Evolutionary conservation across 2,797 vertebrate genomes (phyloP), one percentile per base, ranked within the genome.

Genomic region (Microctenopoma steveboyesi): DNA sequence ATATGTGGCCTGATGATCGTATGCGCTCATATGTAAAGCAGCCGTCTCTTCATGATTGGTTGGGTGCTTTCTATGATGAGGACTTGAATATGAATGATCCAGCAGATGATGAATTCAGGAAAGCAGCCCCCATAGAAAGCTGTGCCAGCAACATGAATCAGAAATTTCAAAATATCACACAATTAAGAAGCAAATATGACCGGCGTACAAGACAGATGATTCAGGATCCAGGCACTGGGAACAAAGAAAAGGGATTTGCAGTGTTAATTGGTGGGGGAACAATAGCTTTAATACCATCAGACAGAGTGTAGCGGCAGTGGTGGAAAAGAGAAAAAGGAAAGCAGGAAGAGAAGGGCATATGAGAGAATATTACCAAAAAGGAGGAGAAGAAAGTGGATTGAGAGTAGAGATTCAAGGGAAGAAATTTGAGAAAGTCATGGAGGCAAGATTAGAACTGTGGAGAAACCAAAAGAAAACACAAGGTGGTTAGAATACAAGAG

Each of bases 211-310:
- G 64, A 77, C 56, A 64, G 56, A 74, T 83, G 64, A 87, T 83
- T 88, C 74, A 67, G 55, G 50, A 73, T 82, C 15, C 27, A 69
- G 69, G 45, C 76, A 71, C 45, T 28, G 15, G 60, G 39, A 69
- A 69, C 54, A 35, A 70, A 59, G 33, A 72, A 60, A 70, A 39
- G 35, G 46, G 48, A 81, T 84, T 85, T 82, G 67, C 63, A 78
- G 72, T 76, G 77, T 86, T 81, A 87, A 87, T 79, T 75, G 67
- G 81, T 71, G 60, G 64, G 74, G 56, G 69, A 74, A 84, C 58
- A 85, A 76, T 74, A 56, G 58, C 58, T 76, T 42, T 78, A 76
- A 77, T 81, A 60, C 63, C 76, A 66, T 66, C 12, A 82, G 71
- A 81, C 49, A 64, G 63, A 25, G 28, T 42, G 65, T 14, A 49